phyloP scores from a whole-genome alignment of 23 tunicate species.

The Clavelina lepadiformis region DNA sequence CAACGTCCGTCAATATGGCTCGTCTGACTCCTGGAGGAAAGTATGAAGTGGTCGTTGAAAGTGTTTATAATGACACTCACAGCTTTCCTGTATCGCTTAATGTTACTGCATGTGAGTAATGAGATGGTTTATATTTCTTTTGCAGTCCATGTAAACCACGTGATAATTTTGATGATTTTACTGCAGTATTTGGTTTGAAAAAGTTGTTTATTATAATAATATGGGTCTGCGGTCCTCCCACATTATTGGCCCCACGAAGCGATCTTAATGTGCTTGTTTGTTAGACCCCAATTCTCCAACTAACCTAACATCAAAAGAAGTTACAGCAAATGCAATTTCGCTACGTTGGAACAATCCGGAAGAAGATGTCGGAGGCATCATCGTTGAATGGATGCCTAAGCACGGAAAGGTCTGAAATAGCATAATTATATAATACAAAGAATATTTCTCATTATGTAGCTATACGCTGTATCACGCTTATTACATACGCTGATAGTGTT shows the following conservation, averaged over 20 bases:
- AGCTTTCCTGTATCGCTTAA: conserved; percentile 6
- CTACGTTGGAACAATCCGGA: not conserved
- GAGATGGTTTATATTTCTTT: too few relatives aligned
- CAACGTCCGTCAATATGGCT: not conserved
- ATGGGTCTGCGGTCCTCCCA: too few relatives aligned
- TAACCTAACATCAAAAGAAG: not conserved
- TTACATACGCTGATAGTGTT: too few relatives aligned
- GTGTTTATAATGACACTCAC: not conserved
- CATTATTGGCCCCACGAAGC: too few relatives aligned
- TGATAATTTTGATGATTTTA: too few relatives aligned
- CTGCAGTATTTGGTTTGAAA: too few relatives aligned
- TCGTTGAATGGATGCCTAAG: conserved; percentile 11
- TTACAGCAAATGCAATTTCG: not conserved
- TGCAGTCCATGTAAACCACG: too few relatives aligned
- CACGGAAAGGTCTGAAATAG: not conserved
- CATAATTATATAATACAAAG: too few relatives aligned
- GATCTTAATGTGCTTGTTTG: too few relatives aligned
- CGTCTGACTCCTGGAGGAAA: not conserved
- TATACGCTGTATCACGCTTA: too few relatives aligned
- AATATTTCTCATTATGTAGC: too few relatives aligned
- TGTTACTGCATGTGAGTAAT: not conserved
- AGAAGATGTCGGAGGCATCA: conserved; percentile 1
- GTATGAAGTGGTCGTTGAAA: conserved; percentile 1
- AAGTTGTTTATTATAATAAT: too few relatives aligned
- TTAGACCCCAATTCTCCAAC: conserved; percentile 2